phyloP scores from a whole-genome alignment of 1,140 invertebrate genomes.

The Sycophaga agraensis region DNA sequence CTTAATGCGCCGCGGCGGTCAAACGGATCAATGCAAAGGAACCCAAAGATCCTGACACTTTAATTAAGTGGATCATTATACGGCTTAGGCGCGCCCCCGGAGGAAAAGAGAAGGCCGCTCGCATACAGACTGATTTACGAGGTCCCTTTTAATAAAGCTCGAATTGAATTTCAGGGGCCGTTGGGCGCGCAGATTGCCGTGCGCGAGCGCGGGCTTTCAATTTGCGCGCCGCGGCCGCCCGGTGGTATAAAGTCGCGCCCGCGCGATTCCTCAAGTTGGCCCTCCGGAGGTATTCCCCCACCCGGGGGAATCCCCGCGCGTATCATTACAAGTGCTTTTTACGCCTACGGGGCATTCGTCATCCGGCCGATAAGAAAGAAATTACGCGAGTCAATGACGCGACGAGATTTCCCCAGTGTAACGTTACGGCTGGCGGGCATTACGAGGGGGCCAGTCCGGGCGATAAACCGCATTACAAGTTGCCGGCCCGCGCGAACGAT shows the following conservation, averaged over 20 bases:
- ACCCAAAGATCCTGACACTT: neutral
- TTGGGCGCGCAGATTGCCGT: conserved; percentile 14
- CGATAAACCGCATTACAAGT: conserved; percentile 48
- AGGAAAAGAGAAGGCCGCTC: no score
- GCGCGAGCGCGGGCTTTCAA: neutral
- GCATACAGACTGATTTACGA: neutral
- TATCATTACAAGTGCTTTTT: no score
- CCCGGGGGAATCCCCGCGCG: no score
- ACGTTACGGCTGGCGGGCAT: conserved; percentile 22
- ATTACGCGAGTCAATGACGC: conserved; percentile 14
- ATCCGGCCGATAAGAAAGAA: no score
- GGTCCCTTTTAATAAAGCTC: conserved; percentile 7
- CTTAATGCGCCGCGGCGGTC: no score
- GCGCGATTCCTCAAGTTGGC: no score
- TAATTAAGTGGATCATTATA: conserved; percentile 8
- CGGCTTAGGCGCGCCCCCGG: no score
- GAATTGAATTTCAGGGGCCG: conserved; percentile 23
- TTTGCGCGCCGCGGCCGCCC: neutral
- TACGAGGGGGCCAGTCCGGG: conserved; percentile 35
- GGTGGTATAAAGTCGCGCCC: no score
- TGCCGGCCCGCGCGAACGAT: conserved; percentile 39
- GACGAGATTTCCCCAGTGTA: conserved; percentile 34
- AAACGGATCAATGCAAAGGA: no score
- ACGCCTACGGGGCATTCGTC: no score
- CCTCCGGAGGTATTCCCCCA: no score